A percentile compares a stretch with the other conserved stretches of the same genome.
Conservation (phyloP, 2,113 vertebrate species). For the Mormoops blainvillei region DNA sequence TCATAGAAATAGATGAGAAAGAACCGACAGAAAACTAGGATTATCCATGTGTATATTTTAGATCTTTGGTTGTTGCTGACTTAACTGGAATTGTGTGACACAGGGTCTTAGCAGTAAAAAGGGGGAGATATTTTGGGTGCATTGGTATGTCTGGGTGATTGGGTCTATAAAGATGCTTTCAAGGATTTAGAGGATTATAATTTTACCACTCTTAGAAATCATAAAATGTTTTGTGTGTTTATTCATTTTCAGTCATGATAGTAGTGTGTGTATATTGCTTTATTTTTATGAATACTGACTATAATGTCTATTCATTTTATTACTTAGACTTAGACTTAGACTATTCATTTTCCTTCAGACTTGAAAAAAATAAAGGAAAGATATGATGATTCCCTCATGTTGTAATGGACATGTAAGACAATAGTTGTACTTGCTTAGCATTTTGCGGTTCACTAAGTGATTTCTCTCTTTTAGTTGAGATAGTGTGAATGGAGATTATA, state of each 20-base stretch:
- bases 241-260: neutral
- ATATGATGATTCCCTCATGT: neutral
- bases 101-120: neutral
- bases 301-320: neutral
- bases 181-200: neutral
- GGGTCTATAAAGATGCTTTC: neutral
- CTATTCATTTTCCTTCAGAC: neutral
- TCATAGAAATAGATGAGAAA: neutral
- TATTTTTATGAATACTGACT: neutral
- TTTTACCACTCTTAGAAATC: neutral
- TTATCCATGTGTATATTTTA: neutral
- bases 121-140: neutral
- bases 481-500: no score
- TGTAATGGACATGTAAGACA: neutral
- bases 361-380: neutral
- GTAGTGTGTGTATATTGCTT: neutral
- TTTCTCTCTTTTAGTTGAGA: neutral
- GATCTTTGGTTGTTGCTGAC: neutral
- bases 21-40: neutral
- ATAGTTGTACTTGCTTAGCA: neutral
- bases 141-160: neutral
- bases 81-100: neutral
- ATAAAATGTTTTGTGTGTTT: neutral
- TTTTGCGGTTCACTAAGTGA: neutral
- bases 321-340: neutral